Percentiles rank a stretch among this genome's conserved stretches.
Conservation (phyloP, 2,113 vertebrate genomes). For the Ptilorrhoa leucosticta region DNA sequence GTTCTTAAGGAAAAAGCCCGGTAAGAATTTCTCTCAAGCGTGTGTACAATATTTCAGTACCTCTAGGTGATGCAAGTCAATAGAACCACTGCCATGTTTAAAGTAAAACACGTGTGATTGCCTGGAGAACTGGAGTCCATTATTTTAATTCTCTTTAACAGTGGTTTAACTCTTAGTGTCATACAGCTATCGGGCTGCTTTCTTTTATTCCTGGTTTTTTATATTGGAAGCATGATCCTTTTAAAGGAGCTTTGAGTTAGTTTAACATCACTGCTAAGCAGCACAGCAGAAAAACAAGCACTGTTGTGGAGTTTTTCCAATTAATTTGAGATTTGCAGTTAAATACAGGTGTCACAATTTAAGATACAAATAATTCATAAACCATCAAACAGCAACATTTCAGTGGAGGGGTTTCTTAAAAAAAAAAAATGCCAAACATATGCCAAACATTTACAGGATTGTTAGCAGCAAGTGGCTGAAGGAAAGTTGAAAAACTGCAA, state of each 20-base stretch:
- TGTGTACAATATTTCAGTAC: not conserved
- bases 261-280: not conserved
- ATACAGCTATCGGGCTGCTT: not conserved
- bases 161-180: not conserved
- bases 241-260: slow-evolving; percentile 16
- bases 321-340: slow-evolving; percentile 43
- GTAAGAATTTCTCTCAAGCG: not conserved
- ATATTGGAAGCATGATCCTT: not conserved
- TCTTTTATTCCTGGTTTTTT: not conserved
- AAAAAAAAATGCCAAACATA: not conserved
- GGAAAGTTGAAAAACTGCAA: not conserved
- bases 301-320: not conserved
- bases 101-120: not conserved
- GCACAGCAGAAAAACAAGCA: not conserved
- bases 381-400: not conserved
- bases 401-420: not conserved
- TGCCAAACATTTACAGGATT: not conserved
- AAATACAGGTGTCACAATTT: slow-evolving; percentile 25
- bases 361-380: not conserved
- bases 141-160: slow-evolving; percentile 22
- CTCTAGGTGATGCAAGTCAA: not conserved
- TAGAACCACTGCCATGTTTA: not conserved
- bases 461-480: not conserved
- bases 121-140: not conserved
- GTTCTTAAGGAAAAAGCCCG: not conserved